Base-by-base conservation (phyloP, 2,113 vertebrate species). In the Gavialis gangeticus region DNA sequence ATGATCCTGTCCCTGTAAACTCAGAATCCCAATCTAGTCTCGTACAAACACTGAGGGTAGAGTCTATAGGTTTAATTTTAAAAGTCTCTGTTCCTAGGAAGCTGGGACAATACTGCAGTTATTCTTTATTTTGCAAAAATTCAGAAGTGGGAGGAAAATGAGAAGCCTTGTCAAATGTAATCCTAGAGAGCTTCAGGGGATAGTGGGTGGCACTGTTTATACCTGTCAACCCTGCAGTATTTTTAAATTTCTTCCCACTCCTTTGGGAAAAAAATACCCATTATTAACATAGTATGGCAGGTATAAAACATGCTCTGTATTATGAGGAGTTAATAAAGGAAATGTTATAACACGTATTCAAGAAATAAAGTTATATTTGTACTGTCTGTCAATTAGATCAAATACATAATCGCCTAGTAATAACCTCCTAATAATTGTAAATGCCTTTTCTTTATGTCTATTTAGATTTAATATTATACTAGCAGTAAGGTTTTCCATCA, bases 291-390 rank as follows among this genome's bases (percentile, higher is more conserved):
- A 87, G 3, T 27, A 12, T 95, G 54, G 17, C 58, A 88, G 67
- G 58, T 75, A 87, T 91, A 93, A 84, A 95, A 89, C 55, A 77
- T 75, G 60, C 73, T 75, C 94, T 90, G 80, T 12, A 69, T 64
- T 88, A 86, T 59, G 27, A 89, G 69, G 82, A 95, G 88, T 92
- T 96, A 96, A 84, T 94, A 97, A 93, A 30, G 97, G 95, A 88
- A 93, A 89, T 30, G 21, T 88, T 82, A 92, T 46, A 92, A 67
- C 24, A 71, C 69, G 90, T 89, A 96, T 94, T 88, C 13, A 34
- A 81, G 90, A 91, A 85, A 67, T 93, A 87, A 90, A 62, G 93
- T 73, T 78, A 84, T 14, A 12, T 57, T 94, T 58, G 82, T 92
- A 96, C 89, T 3, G 1, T 57, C 4, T 67, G 79, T 90, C 90